Evolutionary conservation across 2,888 invertebrate genomes (phyloP).

Genomic region (Calliopum simillimum): DNA sequence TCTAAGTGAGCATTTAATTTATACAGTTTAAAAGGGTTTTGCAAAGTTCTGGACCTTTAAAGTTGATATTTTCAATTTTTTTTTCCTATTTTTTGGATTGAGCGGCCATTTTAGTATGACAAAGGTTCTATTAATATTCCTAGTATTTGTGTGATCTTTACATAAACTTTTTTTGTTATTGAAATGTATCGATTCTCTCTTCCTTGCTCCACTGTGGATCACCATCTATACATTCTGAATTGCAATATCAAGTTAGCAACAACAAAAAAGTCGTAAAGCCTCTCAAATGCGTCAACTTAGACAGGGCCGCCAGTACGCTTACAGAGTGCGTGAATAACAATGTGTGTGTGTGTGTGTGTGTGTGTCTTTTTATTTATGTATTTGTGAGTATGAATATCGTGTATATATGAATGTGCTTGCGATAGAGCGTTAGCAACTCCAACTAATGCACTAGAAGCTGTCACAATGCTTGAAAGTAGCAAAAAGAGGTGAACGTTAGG

Average conservation of each 20-base stretch:
- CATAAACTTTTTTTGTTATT: too few relatives aligned
- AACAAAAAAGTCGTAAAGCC: conserved; percentile 19
- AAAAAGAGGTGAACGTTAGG: not conserved
- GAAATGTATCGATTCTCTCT: not conserved
- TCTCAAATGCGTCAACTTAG: conserved; percentile 8
- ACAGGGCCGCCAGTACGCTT: not conserved
- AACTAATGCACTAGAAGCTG: conserved; percentile 19
- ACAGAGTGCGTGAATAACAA: not conserved
- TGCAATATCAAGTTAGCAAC: not conserved
- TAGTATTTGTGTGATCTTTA: too few relatives aligned
- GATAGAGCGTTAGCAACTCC: conserved; percentile 10
- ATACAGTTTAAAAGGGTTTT: too few relatives aligned
- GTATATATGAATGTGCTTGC: conserved; percentile 8
- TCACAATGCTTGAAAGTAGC: conserved; percentile 1
- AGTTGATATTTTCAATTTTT: too few relatives aligned
- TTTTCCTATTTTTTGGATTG: too few relatives aligned
- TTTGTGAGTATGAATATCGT: not conserved
- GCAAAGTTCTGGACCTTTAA: too few relatives aligned
- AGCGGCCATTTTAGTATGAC: too few relatives aligned
- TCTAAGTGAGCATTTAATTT: too few relatives aligned
- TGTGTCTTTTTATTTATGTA: not conserved
- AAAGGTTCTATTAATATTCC: too few relatives aligned
- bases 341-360: not conserved
- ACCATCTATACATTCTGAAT: not conserved
- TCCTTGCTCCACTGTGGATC: conserved; percentile 11